A percentile compares a stretch with the other conserved stretches of the same genome.
These are phyloP conservation scores for Pollicipes pollicipes DNA, from an alignment of 1,140 invertebrate genomes.

Conservation along the genomic window DNA sequence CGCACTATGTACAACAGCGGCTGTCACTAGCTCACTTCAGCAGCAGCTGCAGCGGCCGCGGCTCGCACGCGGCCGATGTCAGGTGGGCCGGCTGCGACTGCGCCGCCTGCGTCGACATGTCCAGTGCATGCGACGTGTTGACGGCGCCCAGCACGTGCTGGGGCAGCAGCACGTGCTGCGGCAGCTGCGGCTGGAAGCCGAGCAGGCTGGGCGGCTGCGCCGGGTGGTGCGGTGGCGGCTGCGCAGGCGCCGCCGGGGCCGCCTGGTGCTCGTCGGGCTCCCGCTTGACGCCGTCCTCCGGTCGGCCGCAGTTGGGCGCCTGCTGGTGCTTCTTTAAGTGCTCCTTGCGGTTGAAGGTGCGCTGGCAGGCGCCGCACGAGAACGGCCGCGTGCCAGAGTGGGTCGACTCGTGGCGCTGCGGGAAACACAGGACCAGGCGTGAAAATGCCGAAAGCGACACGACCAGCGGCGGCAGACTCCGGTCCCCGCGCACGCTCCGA, in stretches of 20 bases:
- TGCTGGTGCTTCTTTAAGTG: slow-evolving; percentile 16
- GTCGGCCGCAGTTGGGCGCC: background rate
- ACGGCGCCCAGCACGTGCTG: background rate
- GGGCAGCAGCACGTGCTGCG: background rate
- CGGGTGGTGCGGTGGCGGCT: background rate
- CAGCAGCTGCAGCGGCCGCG: background rate
- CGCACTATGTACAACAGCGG: no score
- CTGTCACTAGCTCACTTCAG: background rate
- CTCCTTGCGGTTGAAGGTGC: slow-evolving; percentile 19
- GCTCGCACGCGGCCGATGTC: background rate
- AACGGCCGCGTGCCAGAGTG: slow-evolving; percentile 59
- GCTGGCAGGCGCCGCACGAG: slow-evolving; percentile 47
- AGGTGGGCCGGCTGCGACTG: background rate
- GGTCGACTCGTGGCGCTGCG: slow-evolving; percentile 11
- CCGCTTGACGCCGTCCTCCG: background rate
- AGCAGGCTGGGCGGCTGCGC: background rate
- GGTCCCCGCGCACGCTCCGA: no score
- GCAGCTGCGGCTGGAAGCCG: background rate
- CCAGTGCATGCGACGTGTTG: background rate
- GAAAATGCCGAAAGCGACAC: no score
- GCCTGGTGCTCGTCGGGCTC: background rate
- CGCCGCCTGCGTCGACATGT: background rate
- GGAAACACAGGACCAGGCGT: background rate
- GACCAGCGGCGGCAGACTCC: no score
- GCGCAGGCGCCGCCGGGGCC: no score